Conservation (phyloP, 2,797 vertebrate genomes). For the Macropodus opercularis region DNA sequence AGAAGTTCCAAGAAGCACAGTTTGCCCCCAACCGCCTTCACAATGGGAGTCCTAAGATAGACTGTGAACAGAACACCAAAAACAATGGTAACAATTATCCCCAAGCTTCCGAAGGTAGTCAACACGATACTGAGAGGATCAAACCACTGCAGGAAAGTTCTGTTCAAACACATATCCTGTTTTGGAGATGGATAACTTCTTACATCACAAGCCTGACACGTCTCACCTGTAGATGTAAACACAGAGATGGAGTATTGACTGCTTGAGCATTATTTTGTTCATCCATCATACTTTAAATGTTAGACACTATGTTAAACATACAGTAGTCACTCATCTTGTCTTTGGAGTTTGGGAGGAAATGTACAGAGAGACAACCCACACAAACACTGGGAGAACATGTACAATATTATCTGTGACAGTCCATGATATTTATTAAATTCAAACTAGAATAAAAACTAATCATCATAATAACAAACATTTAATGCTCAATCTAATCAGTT, state of each 20-base stretch:
- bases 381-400: no score
- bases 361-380: no score
- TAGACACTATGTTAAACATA: no score
- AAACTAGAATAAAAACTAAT: neutral
- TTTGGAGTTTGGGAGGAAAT: no score
- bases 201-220: neutral
- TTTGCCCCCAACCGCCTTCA: slow-evolving; percentile 75
- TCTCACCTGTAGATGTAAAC: slow-evolving; percentile 10
- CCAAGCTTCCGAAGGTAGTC: slow-evolving; percentile 16
- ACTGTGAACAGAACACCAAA: slow-evolving; percentile 55
- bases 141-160: slow-evolving; percentile 42
- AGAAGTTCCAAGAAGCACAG: slow-evolving; percentile 69
- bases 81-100: slow-evolving; percentile 43
- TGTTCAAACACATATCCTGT: slow-evolving; percentile 30
- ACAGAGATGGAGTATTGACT: slow-evolving; percentile 6
- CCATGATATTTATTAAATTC: neutral
- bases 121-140: slow-evolving; percentile 58
- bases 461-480: neutral
- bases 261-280: neutral
- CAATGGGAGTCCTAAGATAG: slow-evolving; percentile 62
- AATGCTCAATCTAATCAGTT: no score
- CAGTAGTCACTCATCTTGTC: no score
- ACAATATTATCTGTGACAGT: no score
- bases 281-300: neutral
- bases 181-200: neutral